Evolutionary conservation across 2,797 vertebrate species (phyloP).

Genomic region (Sebastes cheni): DNA sequence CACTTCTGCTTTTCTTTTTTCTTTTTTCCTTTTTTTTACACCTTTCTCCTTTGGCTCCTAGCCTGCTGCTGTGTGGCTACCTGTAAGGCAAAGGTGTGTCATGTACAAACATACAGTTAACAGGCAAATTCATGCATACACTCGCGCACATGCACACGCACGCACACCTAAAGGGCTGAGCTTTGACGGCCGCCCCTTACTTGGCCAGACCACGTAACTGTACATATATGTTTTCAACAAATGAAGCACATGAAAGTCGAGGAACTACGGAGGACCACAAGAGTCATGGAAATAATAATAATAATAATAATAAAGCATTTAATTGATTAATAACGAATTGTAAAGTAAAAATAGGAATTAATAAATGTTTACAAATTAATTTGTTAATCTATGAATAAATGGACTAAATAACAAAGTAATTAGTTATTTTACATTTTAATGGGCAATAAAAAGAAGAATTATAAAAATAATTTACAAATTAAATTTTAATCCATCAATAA

Average conservation of each 20-base stretch:
- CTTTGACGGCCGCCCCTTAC: constrained; percentile 62
- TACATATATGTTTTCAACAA: constrained; percentile 55
- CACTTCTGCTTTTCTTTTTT: constrained; percentile 23
- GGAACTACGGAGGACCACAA: background rate
- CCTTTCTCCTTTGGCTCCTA: constrained; percentile 76
- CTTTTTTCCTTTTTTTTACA: background rate
- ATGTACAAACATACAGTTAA: constrained; percentile 68
- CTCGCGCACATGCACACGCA: constrained; percentile 58
- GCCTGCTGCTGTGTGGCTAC: constrained; percentile 77
- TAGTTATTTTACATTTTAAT: too few relatives aligned
- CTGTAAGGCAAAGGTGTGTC: constrained; percentile 82
- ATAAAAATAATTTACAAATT: too few relatives aligned
- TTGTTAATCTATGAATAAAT: too few relatives aligned
- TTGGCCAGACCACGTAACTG: constrained; percentile 71
- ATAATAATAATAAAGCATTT: too few relatives aligned
- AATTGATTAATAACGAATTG: too few relatives aligned
- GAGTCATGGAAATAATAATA: too few relatives aligned
- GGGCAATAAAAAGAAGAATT: too few relatives aligned
- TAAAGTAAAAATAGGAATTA: too few relatives aligned
- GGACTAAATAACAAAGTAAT: too few relatives aligned
- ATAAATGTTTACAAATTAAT: too few relatives aligned
- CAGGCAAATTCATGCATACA: constrained; percentile 70
- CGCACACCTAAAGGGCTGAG: constrained; percentile 72
- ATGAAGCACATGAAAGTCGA: constrained; percentile 37
- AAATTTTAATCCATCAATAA: too few relatives aligned